Conservation (phyloP, 2,113 vertebrate genomes). For the Copsychus sechellarum region DNA sequence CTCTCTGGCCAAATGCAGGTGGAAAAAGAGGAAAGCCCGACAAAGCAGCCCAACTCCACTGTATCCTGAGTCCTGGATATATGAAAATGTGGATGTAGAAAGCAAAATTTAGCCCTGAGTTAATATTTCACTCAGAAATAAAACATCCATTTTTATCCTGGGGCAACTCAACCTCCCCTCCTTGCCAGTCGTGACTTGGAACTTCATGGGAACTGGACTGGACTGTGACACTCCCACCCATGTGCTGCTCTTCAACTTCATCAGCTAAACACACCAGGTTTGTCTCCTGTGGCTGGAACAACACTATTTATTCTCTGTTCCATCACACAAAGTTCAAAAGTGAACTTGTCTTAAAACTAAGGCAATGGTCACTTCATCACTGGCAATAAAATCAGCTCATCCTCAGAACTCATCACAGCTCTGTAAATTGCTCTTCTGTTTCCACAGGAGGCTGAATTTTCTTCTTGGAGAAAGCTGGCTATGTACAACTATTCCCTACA, state of each 20-base stretch:
- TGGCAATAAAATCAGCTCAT: not conserved
- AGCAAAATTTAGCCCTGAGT: not conserved
- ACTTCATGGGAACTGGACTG: not conserved
- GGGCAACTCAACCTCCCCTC: not conserved
- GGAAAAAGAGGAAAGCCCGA: not conserved
- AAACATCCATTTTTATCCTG: not conserved
- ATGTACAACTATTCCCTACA: not conserved
- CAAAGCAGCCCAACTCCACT: not conserved
- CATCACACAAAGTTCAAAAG: not conserved
- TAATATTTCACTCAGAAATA: not conserved
- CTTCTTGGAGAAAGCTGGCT: not conserved
- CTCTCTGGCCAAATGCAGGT: not conserved
- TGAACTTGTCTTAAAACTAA: not conserved
- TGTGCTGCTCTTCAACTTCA: not conserved
- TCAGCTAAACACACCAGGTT: not conserved
- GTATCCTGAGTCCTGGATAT: not conserved
- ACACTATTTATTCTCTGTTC: not conserved
- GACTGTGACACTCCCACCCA: not conserved
- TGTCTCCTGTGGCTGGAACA: not conserved
- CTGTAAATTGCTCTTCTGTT: not conserved
- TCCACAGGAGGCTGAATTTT: not conserved
- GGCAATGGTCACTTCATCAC: not conserved
- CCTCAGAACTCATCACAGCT: not conserved
- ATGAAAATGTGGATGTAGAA: not conserved
- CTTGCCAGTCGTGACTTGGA: not conserved